Conservation (phyloP, 1,140 invertebrate species). For the Lasioglossum albipes region DNA sequence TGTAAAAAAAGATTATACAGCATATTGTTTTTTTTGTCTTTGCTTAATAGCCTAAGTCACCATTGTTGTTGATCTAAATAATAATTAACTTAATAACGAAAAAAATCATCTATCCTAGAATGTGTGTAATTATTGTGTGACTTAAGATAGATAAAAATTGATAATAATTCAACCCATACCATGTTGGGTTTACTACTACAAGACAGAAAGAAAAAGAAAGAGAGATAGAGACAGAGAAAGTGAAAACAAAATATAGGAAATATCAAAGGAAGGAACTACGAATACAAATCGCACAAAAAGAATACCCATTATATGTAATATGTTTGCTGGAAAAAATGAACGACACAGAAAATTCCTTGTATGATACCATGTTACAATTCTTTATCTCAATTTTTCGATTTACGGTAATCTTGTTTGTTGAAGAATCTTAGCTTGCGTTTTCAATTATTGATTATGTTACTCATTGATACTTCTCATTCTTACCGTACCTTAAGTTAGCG, state of each 20-base stretch:
- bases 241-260: conserved; percentile 36
- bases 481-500: conserved; percentile 58
- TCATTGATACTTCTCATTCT: conserved; percentile 52
- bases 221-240: neutral
- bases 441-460: conserved; percentile 38
- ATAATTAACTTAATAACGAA: conserved; percentile 52
- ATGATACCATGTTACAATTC: conserved; percentile 41
- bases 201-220: conserved; percentile 15
- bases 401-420: conserved; percentile 9
- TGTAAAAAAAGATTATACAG: conserved; percentile 72
- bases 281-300: conserved; percentile 51
- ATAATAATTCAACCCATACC: conserved; percentile 29
- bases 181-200: conserved; percentile 16
- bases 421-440: conserved; percentile 23
- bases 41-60: conserved; percentile 51
- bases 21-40: conserved; percentile 28
- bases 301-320: conserved; percentile 43
- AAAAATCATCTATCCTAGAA: conserved; percentile 42
- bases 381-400: conserved; percentile 20
- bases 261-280: conserved; percentile 29
- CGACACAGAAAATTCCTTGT: conserved; percentile 34
- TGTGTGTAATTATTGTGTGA: conserved; percentile 41
- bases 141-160: conserved; percentile 44
- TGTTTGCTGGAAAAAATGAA: conserved; percentile 41
- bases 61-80: conserved; percentile 48